These are phyloP conservation scores for Drosophila prostipennis DNA, from an alignment of 2,888 invertebrate species.

Conservation along the genomic window DNA sequence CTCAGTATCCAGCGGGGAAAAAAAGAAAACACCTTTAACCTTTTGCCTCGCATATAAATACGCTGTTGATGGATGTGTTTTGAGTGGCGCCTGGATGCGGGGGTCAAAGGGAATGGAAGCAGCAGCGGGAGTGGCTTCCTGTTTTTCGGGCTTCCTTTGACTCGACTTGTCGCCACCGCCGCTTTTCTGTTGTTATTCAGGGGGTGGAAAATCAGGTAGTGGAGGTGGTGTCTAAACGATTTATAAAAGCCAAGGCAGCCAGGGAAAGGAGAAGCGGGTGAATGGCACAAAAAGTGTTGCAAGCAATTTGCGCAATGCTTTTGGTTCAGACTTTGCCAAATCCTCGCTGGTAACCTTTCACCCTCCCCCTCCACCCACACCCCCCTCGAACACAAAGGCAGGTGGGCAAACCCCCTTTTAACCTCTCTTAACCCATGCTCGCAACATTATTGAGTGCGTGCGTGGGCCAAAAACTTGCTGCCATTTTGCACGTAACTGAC, in stretches of 20 bases:
- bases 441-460: slow-evolving; percentile 73
- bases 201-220: not conserved
- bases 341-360: slow-evolving; percentile 47
- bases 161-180: slow-evolving; percentile 48
- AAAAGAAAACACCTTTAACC: slow-evolving; percentile 37
- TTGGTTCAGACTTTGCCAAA: slow-evolving; percentile 28
- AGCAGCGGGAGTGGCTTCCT: slow-evolving; percentile 53
- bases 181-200: slow-evolving; percentile 54
- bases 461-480: slow-evolving; percentile 46
- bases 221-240: slow-evolving; percentile 60
- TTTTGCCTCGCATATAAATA: slow-evolving; percentile 61
- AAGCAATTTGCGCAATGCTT: slow-evolving; percentile 72
- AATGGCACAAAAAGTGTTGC: slow-evolving; percentile 71
- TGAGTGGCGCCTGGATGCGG: slow-evolving; percentile 56
- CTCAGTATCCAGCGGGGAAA: too few species aligned
- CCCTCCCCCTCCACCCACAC: too few species aligned
- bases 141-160: slow-evolving; percentile 66
- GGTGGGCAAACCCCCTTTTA: not conserved
- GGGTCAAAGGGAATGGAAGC: not conserved
- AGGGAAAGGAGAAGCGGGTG: slow-evolving; percentile 4
- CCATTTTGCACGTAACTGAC: slow-evolving; percentile 73
- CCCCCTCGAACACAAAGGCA: slow-evolving; percentile 7
- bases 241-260: slow-evolving; percentile 71
- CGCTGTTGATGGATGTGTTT: slow-evolving; percentile 70
- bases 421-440: slow-evolving; percentile 11